phyloP scores from a whole-genome alignment of 2,888 invertebrate genomes.

The Dilophus febrilis region DNA sequence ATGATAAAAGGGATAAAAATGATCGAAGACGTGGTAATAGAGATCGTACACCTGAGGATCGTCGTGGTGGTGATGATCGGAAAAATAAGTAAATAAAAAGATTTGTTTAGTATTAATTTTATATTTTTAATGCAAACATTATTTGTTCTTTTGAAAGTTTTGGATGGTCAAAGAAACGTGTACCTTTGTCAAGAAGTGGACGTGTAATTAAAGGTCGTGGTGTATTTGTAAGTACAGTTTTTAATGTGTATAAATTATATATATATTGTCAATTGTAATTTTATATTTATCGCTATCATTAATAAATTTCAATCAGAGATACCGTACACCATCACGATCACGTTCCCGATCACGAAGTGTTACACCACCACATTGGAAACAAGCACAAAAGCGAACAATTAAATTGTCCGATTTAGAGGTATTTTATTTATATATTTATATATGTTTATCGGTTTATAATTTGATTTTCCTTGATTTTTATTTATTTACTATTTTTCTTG shows the following conservation, averaged over 20 bases:
- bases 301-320: no score
- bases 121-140: not conserved
- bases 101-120: slow-evolving; percentile 18
- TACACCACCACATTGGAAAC: slow-evolving; percentile 90
- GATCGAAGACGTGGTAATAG: slow-evolving; percentile 9
- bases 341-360: slow-evolving; percentile 71
- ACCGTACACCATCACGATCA: slow-evolving; percentile 59
- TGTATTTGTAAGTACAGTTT: slow-evolving; percentile 56
- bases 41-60: slow-evolving; percentile 14
- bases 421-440: slow-evolving; percentile 7
- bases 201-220: slow-evolving; percentile 82
- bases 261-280: not conserved
- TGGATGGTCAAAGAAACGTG: slow-evolving; percentile 28
- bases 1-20: slow-evolving; percentile 8
- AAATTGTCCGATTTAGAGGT: slow-evolving; percentile 67
- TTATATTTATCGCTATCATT: no score
- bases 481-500: not conserved
- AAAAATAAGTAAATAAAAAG: slow-evolving; percentile 10
- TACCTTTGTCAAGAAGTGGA: slow-evolving; percentile 45
- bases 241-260: slow-evolving; percentile 6
- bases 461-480: slow-evolving; percentile 3
- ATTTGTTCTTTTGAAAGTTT: slow-evolving; percentile 15
- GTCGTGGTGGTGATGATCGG: slow-evolving; percentile 12
- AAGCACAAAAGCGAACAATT: slow-evolving; percentile 70
- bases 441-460: slow-evolving; percentile 1